Base-by-base conservation (phyloP, 1,140 invertebrate species). In the Drosophila navojoa region DNA sequence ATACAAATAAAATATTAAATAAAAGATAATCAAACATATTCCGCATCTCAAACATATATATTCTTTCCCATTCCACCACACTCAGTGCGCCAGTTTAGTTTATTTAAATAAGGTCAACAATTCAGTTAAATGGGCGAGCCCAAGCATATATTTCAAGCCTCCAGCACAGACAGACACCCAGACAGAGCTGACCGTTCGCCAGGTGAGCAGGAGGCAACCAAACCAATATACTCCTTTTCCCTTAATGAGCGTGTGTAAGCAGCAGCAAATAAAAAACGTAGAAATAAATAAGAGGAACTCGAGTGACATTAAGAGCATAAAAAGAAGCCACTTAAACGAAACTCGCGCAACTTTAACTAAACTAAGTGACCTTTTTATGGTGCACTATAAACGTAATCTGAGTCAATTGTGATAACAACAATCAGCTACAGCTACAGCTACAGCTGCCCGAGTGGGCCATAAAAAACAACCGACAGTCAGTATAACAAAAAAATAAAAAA, bases 341-440 rank as follows among this genome's bases (percentile, higher is more conserved):
- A 49, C 57, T 55, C 59, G 67, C 59, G 67, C 62, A 74, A 81
- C 70, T 81, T 78, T 70, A 81, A 81, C 69, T 81, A 70, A 81
- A 59, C 73, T 81, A 81, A 81, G 79, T 81, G 79, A 81, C 79
- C 79, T 81, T 80, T 81, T 81, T 81, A 77, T 71, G 54, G 60
- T 32, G 38, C 70, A 76, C 79, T 74, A 66, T 81, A 77, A 81
- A 81, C 79, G 79, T 81, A 81, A 81, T 81, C 79, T 81, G 64
- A 70, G 75, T 60, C 79, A 81, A 81, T 81, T 81, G 79, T 81
- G 79, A 81, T 81, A 81, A 81, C 79, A 81, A 81, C 79, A 81
- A 81, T 81, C 79, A 81, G 79, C 70, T 77, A 25, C 69, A 67
- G 70, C 70, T 77, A 25, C 69, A 67, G 70, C 70, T 57, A 61